Evolutionary conservation across 2,888 invertebrate species (phyloP), one percentile per base, ranked within the genome.

Genomic region (Sminthurides aquaticus): DNA sequence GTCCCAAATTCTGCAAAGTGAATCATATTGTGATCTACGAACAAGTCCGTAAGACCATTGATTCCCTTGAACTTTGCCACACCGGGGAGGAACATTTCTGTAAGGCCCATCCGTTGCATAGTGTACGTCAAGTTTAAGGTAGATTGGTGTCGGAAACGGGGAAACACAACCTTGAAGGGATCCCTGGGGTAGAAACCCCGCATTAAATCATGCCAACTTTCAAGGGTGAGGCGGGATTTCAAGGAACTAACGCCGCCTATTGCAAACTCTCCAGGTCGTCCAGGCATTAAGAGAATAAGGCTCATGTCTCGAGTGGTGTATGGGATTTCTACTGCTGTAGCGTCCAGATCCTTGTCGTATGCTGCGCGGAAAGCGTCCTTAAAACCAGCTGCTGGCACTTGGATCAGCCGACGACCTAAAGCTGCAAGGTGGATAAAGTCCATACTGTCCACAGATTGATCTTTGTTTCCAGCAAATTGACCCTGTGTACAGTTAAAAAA

Each of bases 381-480:
- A 1, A 73, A 64, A 1, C 69, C 67, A 3, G 75, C 88, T 0
- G 91, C 90, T 0, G 91, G 91, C 2, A 92, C 87, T 0, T 90
- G 90, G 1, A 92, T 86, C 3, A 92, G 80, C 57, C 91, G 66
- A 22, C 75, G 29, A 89, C 83, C 77, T 87, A 87, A 0, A 89
- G 91, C 52, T 87, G 85, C 0, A 89, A 90, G 29, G 89, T 90
- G 78, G 90, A 91, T 78, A 90, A 90, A 83, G 90, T 85, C 70
- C 74, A 73, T 70, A 2, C 61, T 61, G 25, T 69, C 67, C 8
- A 71, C 63, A 29, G 70, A 69, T 8, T 68, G 62, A 60, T 73
- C 74, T 57, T 69, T 62, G 5, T 64, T 27, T 25, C 69, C 69
- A 22, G 73, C 58, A 49, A 75, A 74, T 65, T 74, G 73, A 2